Evolutionary conservation across 2,888 invertebrate genomes (phyloP).

Genomic region (Quadroppia sp.): DNA sequence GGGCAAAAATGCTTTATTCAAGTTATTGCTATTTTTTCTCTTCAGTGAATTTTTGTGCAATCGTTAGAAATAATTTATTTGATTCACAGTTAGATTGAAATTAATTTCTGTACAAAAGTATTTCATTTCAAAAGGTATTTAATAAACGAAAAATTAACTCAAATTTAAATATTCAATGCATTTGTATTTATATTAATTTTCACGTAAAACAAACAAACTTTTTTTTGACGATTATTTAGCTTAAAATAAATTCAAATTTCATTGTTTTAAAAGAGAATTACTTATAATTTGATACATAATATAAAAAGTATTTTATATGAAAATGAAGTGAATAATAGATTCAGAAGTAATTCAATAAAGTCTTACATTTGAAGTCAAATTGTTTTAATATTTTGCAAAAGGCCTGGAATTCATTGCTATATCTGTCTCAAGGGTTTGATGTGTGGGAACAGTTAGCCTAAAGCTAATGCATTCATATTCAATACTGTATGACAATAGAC

Average conservation of each 20-base stretch:
- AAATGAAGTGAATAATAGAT: constrained; percentile 24
- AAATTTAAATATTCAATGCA: neutral
- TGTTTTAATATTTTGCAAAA: constrained; percentile 20
- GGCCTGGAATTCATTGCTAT: neutral
- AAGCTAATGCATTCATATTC: constrained; percentile 20
- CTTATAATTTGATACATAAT: too few species aligned
- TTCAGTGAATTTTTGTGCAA: constrained; percentile 13
- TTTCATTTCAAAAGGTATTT: neutral
- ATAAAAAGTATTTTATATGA: neutral
- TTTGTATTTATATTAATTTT: neutral
- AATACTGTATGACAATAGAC: neutral
- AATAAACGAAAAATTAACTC: neutral
- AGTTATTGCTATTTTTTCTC: constrained; percentile 25
- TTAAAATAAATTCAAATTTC: neutral
- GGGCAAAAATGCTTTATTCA: constrained; percentile 9
- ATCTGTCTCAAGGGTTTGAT: neutral
- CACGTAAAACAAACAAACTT: too few species aligned
- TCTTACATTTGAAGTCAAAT: constrained; percentile 13
- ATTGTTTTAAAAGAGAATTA: too few species aligned
- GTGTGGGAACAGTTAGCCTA: neutral
- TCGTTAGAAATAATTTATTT: constrained; percentile 23
- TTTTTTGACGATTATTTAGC: too few species aligned
- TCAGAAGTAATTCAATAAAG: constrained; percentile 28
- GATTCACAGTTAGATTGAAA: neutral
- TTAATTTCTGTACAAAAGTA: neutral